Base-by-base conservation (phyloP, 2,888 invertebrate genomes). In the Gastracanthus pulcherrimus region DNA sequence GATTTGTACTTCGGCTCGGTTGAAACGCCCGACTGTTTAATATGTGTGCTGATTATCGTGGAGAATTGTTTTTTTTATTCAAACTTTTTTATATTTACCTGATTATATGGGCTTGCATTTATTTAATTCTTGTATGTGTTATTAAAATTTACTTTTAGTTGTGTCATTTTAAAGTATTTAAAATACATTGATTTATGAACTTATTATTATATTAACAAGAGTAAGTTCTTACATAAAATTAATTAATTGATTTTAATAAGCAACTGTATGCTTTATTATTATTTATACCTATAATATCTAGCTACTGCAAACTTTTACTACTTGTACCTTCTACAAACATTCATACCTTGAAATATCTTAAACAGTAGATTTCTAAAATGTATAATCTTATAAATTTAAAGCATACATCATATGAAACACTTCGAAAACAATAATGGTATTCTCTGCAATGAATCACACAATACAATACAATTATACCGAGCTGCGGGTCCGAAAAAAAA, bases 401-500 rank as follows among this genome's bases (percentile, higher is more conserved):
- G n/a, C n/a, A n/a, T n/a, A n/a, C n/a, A n/a, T n/a, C n/a, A n/a
- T n/a, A n/a, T n/a, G n/a, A n/a, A n/a, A n/a, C n/a, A n/a, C n/a
- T n/a, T n/a, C n/a, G n/a, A n/a, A n/a, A n/a, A n/a, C n/a, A n/a
- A n/a, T n/a, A n/a, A n/a, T n/a, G n/a, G n/a, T n/a, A n/a, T n/a
- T n/a, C 29, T 2, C 13, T 16, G 36, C 51, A 48, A 41, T 72
- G 55, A 55, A 79, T 72, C 58, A 71, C 55, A 36, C 7, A 19
- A 45, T 26, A 72, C 78, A 79, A 72, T 79, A 72, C 29, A 79
- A 79, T 72, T 79, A 70, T 62, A 77, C 16, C 26, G 29, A 9
- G 34, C 2, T 6, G 16, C n/a, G 1, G 19, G 48, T 58, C 23
- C 26, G 7, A 38, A 66, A 29, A 66, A 72, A 55, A 71, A 58